Percentiles rank a stretch among this genome's conserved stretches.
Evolutionary conservation across 2,888 invertebrate genomes (phyloP).

Genomic region (Agriopis leucophaearia): DNA sequence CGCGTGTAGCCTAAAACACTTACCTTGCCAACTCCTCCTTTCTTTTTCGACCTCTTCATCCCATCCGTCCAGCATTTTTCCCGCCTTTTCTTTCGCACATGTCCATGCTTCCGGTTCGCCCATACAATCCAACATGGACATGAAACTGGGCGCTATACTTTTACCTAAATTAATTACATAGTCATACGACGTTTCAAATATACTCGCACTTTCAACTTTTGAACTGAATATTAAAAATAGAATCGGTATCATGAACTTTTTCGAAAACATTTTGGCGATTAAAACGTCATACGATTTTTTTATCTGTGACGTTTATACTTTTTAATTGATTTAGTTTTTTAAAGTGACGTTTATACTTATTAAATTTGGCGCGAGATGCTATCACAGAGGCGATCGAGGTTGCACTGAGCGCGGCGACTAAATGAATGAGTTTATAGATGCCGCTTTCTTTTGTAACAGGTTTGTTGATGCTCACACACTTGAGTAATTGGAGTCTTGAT

Average conservation of each 20-base stretch:
- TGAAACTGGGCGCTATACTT: conserved; percentile 80
- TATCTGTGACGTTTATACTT: conserved; percentile 21
- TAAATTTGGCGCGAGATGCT: conserved; percentile 47
- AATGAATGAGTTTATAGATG: conserved; percentile 51
- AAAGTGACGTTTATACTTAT: conserved; percentile 36
- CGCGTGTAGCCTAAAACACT: conserved; percentile 23
- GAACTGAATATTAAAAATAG: conserved; percentile 60
- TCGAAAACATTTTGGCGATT: conserved; percentile 62
- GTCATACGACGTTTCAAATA: conserved; percentile 73
- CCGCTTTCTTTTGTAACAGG: conserved; percentile 72
- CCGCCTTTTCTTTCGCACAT: conserved; percentile 85
- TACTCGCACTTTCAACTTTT: conserved; percentile 68
- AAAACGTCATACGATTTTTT: conserved; percentile 29
- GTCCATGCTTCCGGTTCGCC: conserved; percentile 80
- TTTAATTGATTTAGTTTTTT: conserved; percentile 45
- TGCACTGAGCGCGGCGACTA: conserved; percentile 62
- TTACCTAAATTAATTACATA: conserved; percentile 76
- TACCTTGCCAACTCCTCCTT: conserved; percentile 76
- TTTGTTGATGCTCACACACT: conserved; percentile 40
- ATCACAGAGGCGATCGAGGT: conserved; percentile 55
- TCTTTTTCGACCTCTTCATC: conserved; percentile 71
- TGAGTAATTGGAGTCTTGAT: conserved; percentile 22
- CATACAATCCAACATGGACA: conserved; percentile 84
- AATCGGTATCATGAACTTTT: conserved; percentile 51
- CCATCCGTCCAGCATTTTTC: conserved; percentile 80